Evolutionary conservation across 1,140 invertebrate genomes (phyloP).

Genomic region (Bombyx mandarina): DNA sequence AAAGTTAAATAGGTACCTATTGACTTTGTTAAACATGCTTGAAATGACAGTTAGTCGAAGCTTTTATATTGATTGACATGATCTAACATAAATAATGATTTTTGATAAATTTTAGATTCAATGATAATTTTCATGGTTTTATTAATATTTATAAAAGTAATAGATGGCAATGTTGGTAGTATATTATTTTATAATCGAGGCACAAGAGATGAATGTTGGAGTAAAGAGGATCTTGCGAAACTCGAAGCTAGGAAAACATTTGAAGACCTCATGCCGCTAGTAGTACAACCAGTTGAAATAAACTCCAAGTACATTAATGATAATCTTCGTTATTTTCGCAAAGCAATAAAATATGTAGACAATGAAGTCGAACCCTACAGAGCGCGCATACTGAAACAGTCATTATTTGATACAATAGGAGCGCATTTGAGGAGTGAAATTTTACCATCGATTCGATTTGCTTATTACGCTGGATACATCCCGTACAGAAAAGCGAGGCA

Average conservation of each 20-base stretch:
- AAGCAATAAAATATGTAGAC: slow-evolving; percentile 62
- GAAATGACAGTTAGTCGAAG: too few species aligned
- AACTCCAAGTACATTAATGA: slow-evolving; percentile 54
- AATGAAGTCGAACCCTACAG: slow-evolving; percentile 54
- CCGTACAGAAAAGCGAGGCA: slow-evolving; percentile 68
- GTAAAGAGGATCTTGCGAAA: slow-evolving; percentile 54
- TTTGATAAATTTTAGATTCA: slow-evolving; percentile 16
- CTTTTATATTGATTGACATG: too few species aligned
- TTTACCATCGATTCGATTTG: slow-evolving; percentile 70
- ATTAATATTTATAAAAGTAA: slow-evolving; percentile 29
- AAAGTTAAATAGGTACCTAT: too few species aligned
- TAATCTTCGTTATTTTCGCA: slow-evolving; percentile 68
- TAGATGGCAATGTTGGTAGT: slow-evolving; percentile 35
- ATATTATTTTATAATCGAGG: slow-evolving; percentile 53
- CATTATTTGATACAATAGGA: slow-evolving; percentile 68
- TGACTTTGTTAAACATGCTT: too few species aligned
- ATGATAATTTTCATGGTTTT: slow-evolving; percentile 44
- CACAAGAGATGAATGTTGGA: slow-evolving; percentile 54
- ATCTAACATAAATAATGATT: too few species aligned
- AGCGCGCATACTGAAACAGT: slow-evolving; percentile 65
- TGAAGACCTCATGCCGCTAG: slow-evolving; percentile 49
- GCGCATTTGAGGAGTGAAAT: slow-evolving; percentile 72
- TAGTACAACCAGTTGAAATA: slow-evolving; percentile 44
- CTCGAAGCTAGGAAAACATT: slow-evolving; percentile 60
- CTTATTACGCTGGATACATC: slow-evolving; percentile 74